Evolutionary conservation across 2,113 vertebrate genomes (phyloP).

Genomic region (Ciconia maguari): DNA sequence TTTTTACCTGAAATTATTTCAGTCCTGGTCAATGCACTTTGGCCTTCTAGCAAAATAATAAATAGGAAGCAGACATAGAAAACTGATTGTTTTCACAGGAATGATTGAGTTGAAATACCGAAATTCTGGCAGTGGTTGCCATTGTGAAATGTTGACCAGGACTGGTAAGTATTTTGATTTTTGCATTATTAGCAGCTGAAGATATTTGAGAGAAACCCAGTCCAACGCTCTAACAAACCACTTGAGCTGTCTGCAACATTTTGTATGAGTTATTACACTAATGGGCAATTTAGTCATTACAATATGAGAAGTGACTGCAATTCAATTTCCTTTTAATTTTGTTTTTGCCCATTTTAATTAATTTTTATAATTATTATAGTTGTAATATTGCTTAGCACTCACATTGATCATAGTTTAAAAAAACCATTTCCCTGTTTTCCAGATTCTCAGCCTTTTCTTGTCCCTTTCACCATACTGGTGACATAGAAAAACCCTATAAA

Average conservation of each 20-base stretch:
- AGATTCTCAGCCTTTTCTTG: background rate
- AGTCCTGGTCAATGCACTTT: background rate
- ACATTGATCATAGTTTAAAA: background rate
- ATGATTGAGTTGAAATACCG: background rate
- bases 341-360: background rate
- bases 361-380: background rate
- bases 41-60: background rate
- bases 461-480: background rate
- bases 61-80: background rate
- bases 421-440: background rate
- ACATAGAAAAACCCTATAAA: background rate
- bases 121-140: background rate
- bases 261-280: background rate
- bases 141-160: background rate
- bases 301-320: background rate
- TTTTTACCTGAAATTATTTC: background rate
- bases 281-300: background rate
- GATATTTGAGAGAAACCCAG: background rate
- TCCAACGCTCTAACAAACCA: background rate
- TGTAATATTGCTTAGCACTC: background rate
- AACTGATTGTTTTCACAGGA: background rate
- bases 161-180: background rate
- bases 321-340: background rate
- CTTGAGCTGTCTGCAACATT: background rate
- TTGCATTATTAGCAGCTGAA: background rate